Base-by-base conservation (phyloP, 2,113 vertebrate species). In the Jacana jacana region DNA sequence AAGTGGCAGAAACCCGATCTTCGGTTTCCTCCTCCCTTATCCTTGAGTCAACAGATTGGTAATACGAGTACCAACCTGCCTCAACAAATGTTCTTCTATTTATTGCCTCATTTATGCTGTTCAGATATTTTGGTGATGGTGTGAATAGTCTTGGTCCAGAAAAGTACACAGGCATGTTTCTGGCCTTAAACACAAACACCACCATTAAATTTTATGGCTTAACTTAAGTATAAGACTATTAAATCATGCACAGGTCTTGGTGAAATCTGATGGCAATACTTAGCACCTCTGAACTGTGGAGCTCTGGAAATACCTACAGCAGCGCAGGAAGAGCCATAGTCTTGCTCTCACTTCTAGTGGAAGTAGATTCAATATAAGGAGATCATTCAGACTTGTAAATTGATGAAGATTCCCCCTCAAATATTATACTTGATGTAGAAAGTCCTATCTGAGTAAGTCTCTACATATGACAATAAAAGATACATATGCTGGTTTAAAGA, bases 261-360 rank as follows among this genome's bases (percentile, higher is more conserved):
- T 57, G 78, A 92, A 88, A 89, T 79, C 63, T 88, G 81, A 94
- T 52, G 82, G 70, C 54, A 91, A 0, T 65, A 73, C 75, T 95
- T 96, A 82, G 60, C 94, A 85, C 89, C 64, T 94, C 75, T 77
- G 75, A 91, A 73, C n/a, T 44, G 4, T 54, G 42, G 33, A 87
- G 49, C 4, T 93, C 39, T 89, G 55, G 58, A 91, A 95, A 93
- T 63, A 87, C 70, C 91, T 95, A 92, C 85, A 92, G 79, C 87
- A 94, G 28, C 8, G 54, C 17, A 69, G 33, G 48, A 66, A 72
- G 31, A 88, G 33, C n/a, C 84, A 20, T 9, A 49, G 25, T 30
- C 27, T 58, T 69, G 31, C 27, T 35, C 51, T 78, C 30, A 19
- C 6, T 70, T 88, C 42, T 55, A 72, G n/a, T 37, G n/a, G 31